phyloP scores from a whole-genome alignment of 2,888 invertebrate species.

The Aphrophora alni region DNA sequence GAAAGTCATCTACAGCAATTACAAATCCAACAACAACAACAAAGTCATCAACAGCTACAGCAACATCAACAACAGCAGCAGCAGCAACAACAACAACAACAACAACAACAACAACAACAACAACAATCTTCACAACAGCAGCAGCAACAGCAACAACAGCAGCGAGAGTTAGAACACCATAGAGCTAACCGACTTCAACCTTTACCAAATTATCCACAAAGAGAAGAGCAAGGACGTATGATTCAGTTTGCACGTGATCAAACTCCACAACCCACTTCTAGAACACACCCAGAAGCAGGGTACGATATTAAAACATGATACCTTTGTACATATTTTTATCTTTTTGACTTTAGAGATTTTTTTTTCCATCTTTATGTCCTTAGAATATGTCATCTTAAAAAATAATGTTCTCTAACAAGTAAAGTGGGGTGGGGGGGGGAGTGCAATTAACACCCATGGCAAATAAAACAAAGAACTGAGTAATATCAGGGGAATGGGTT shows the following conservation, averaged over 20 bases:
- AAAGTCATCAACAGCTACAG: slow-evolving; percentile 50
- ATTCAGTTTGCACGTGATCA: slow-evolving; percentile 41
- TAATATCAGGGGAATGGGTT: too few species aligned
- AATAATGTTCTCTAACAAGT: too few species aligned
- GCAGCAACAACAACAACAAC: slow-evolving; percentile 42
- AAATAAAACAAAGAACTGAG: too few species aligned
- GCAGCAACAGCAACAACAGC: slow-evolving; percentile 39
- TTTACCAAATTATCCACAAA: slow-evolving; percentile 25
- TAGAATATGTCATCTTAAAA: too few species aligned
- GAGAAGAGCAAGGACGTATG: slow-evolving; percentile 39
- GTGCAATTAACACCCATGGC: too few species aligned
- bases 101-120: slow-evolving; percentile 42
- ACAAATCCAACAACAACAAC: slow-evolving; percentile 54
- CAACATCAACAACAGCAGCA: slow-evolving; percentile 47
- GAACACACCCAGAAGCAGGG: slow-evolving; percentile 38
- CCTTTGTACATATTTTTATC: too few species aligned
- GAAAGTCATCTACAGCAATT: slow-evolving; percentile 37
- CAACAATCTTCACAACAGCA: slow-evolving; percentile 46
- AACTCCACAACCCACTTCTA: slow-evolving; percentile 39
- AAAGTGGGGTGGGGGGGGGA: too few species aligned
- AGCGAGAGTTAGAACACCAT: slow-evolving; percentile 30
- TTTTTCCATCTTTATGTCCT: too few species aligned
- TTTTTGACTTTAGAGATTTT: too few species aligned
- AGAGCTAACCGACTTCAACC: slow-evolving; percentile 17
- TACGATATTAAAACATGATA: too few species aligned